phyloP scores from a whole-genome alignment of 1,140 invertebrate genomes.

The Diabrotica virgifera region DNA sequence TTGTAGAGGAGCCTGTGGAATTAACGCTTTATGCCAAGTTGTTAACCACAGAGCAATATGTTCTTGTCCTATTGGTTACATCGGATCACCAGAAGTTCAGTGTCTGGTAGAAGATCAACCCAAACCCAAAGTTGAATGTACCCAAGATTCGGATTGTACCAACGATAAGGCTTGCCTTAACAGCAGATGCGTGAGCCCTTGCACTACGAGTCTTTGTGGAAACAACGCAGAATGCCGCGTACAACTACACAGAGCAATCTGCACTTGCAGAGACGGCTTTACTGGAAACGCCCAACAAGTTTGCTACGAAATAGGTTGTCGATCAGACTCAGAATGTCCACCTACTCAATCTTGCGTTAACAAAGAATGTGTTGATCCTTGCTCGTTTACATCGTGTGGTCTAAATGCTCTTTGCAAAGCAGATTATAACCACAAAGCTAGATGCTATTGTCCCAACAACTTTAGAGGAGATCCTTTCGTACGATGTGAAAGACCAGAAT shows the following conservation, averaged over 20 bases:
- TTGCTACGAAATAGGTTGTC: constrained; percentile 80
- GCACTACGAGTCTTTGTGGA: constrained; percentile 65
- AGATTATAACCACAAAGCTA: constrained; percentile 67
- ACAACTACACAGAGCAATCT: constrained; percentile 77
- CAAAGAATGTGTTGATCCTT: constrained; percentile 78
- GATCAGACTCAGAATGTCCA: constrained; percentile 80
- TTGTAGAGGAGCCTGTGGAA: constrained; percentile 74
- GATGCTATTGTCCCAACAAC: constrained; percentile 75
- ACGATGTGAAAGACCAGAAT: constrained; percentile 75
- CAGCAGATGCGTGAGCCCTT: constrained; percentile 75
- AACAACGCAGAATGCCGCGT: constrained; percentile 78
- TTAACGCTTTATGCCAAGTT: constrained; percentile 80
- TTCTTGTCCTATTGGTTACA: constrained; percentile 73
- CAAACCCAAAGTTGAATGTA: constrained; percentile 72
- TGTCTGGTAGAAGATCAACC: constrained; percentile 55
- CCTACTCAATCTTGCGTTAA: constrained; percentile 80
- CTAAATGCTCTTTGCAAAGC: constrained; percentile 73
- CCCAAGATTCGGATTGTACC: constrained; percentile 74
- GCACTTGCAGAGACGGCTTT: constrained; percentile 77
- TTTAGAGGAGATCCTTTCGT: constrained; percentile 74
- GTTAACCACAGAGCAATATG: constrained; percentile 80
- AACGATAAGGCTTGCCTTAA: constrained; percentile 82
- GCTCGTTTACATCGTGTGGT: constrained; percentile 78
- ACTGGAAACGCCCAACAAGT: constrained; percentile 80
- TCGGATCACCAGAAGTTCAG: constrained; percentile 74